Base-by-base conservation (phyloP, 2,797 vertebrate species). In the Numenius phaeopus region DNA sequence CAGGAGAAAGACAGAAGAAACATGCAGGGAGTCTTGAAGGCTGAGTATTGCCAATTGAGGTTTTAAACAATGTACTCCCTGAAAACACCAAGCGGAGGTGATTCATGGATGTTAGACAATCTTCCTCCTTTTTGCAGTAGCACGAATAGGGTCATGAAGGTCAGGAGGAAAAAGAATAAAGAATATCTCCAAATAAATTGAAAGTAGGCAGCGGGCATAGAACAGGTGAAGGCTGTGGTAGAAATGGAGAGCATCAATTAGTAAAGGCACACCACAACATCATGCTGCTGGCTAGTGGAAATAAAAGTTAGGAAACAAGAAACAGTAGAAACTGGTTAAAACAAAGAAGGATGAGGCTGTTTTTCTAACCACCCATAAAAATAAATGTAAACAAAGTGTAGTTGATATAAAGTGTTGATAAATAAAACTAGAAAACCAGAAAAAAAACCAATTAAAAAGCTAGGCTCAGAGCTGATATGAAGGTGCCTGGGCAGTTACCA, bases 171-270 rank as follows among this genome's bases (percentile, higher is more conserved):
- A 95, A 94, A 83, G 47, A 89, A 85, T 77, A 91, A 87, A 80
- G 50, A 73, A 66, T 89, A 67, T 80, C 64, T 92, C 87, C 89
- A 90, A 67, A 91, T 85, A 94, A 94, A 97, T 89, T 92, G 87
- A n/a, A 91, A 78, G 78, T 16, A 92, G 83, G 64, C 64, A 83
- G 64, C 71, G 64, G 59, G 37, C 47, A 82, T 40, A 62, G 55
- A 76, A 44, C 59, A 78, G 39, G 70, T 4, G 0, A 71, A 44
- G 61, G 71, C 37, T 77, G 39, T 47, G 61, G 47, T 76, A 64
- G 71, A 80, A 96, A 42, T 8, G 26, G 20, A 57, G 64, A 70
- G 7, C 50, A 87, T 87, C 62, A 46, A 29, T 90, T 90, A 93
- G 64, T 73, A 66, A 89, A 87, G 66, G 92, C 42, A 52, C 37